Evolutionary conservation across 2,113 vertebrate species (phyloP).

Genomic region (Nicator chloris): DNA sequence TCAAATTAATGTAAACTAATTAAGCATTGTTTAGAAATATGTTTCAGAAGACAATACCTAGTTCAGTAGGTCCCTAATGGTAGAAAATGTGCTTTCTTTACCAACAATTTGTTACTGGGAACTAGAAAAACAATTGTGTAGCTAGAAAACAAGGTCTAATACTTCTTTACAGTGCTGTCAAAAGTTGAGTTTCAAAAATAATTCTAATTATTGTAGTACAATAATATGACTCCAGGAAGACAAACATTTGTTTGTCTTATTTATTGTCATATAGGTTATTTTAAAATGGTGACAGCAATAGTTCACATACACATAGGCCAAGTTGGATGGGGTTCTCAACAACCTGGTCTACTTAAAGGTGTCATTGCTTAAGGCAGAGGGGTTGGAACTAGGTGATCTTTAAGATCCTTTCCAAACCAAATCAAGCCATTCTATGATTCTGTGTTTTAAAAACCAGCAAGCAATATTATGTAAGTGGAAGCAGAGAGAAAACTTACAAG

Average conservation of each 20-base stretch:
- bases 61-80: not conserved
- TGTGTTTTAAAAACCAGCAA: not conserved
- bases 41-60: not conserved
- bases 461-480: not conserved
- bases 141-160: not conserved
- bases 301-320: not conserved
- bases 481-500: not conserved
- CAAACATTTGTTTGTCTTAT: no score
- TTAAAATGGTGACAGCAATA: not conserved
- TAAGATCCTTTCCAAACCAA: not conserved
- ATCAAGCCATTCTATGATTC: not conserved
- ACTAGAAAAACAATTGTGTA: not conserved
- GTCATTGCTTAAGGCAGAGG: not conserved
- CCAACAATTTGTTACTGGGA: not conserved
- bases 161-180: not conserved
- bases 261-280: not conserved
- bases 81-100: not conserved
- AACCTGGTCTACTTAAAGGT: not conserved
- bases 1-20: not conserved
- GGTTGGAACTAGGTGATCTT: not conserved
- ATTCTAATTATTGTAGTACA: not conserved
- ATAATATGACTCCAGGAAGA: not conserved
- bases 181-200: not conserved
- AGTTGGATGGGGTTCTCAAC: not conserved
- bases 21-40: not conserved